A percentile compares a stretch with the other conserved stretches of the same genome.
These are phyloP conservation scores for Nephrotoma flavescens DNA, from an alignment of 2,888 invertebrate species.

Conservation along the genomic window DNA sequence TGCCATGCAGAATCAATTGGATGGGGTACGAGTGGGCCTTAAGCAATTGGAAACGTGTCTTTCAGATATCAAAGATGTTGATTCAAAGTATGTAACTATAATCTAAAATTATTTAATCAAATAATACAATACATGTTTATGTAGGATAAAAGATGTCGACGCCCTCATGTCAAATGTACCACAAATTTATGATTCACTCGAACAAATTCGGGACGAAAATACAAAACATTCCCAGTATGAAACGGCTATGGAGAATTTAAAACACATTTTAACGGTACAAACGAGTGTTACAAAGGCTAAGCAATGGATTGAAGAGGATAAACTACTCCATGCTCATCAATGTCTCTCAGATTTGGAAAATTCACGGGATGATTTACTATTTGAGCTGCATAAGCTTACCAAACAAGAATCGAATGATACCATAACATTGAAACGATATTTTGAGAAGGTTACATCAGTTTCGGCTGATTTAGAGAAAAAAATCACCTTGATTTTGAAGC, in stretches of 20 bases:
- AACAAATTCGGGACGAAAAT: conserved; percentile 82
- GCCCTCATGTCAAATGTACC: conserved; percentile 61
- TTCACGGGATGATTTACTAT: conserved; percentile 88
- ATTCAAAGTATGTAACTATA: conserved; percentile 29
- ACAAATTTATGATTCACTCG: conserved; percentile 62
- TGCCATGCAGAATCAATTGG: conserved; percentile 96
- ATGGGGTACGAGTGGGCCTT: conserved; percentile 88
- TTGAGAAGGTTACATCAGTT: conserved; percentile 85
- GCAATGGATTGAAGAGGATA: conserved; percentile 87
- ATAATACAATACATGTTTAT: conserved; percentile 11
- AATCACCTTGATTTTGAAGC: conserved; percentile 71
- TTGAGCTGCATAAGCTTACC: conserved; percentile 85
- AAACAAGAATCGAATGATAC: conserved; percentile 83
- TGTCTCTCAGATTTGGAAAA: conserved; percentile 91
- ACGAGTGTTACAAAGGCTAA: conserved; percentile 91
- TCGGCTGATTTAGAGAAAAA: conserved; percentile 84
- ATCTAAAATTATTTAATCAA: neutral
- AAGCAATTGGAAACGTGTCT: conserved; percentile 77
- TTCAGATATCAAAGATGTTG: conserved; percentile 65
- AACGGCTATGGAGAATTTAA: conserved; percentile 94
- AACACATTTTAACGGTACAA: conserved; percentile 95
- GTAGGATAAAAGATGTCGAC: conserved; percentile 62
- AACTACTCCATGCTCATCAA: conserved; percentile 85
- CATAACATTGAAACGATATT: conserved; percentile 87
- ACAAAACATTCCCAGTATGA: conserved; percentile 92